Base-by-base conservation (phyloP, 2,888 invertebrate species). In the Stenotaenia linearis region DNA sequence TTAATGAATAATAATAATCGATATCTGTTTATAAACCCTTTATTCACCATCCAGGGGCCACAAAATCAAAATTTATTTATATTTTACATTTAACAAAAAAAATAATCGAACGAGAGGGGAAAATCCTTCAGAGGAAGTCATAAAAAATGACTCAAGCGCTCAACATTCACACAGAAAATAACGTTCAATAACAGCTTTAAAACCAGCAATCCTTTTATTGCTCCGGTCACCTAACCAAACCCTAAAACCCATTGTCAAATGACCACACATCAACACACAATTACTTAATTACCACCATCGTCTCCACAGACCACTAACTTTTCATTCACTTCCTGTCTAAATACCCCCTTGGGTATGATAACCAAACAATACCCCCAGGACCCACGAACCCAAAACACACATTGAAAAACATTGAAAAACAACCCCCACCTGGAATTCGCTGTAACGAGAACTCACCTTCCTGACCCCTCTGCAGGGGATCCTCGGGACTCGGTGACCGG, bases 371-470 rank as follows among this genome's bases (percentile, higher is more conserved):
- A 69, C 69, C 69, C 69, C 2, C 2, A 25, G 69, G 69, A 50
- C 2, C 21, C 50, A 7, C 12, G 15, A 12, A 2, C 10, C 7
- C 7, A 40, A 7, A 40, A 15, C 12, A 2, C 40, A n/a, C 18
- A 50, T 40, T 40, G 40, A 40, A 40, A 40, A 50, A 18, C 32
- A 4, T 32, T 9, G 9, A 32, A 32, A 6, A n/a, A n/a, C 15
- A 50, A 50, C n/a, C 5, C 50, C 50, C 50, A 50, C 50, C 50
- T 50, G 50, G 18, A 50, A 1, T 50, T 50, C 3, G 50, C 18
- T 50, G 18, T 50, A 50, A 50, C 50, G 18, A 50, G 50, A 50
- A 50, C 69, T 69, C 69, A 69, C 69, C 69, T 69, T 69, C 69
- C 69, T 69, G 69, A 28, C 28, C 69, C 28, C 69, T 69, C 25